These are phyloP conservation scores for Pseudocheirus occidentalis DNA, from an alignment of 2,797 vertebrate species.

Conservation along the genomic window DNA sequence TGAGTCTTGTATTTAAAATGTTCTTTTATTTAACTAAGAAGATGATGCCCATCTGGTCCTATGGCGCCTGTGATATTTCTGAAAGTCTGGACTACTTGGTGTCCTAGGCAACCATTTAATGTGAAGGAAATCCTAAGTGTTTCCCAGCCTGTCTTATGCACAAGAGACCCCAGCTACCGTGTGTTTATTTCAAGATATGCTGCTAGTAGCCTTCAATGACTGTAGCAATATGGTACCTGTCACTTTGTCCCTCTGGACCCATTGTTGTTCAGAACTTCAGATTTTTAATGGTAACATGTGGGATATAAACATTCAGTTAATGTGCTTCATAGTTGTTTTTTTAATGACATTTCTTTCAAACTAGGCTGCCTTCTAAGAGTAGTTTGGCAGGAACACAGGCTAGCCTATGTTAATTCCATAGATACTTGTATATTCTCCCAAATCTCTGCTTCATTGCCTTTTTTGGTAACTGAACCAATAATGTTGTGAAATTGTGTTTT, in stretches of 20 bases:
- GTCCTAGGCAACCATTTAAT: slow-evolving; percentile 86
- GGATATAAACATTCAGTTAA: slow-evolving; percentile 14
- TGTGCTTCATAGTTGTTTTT: neutral
- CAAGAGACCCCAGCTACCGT: slow-evolving; percentile 54
- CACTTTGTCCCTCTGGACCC: slow-evolving; percentile 52
- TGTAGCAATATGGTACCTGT: slow-evolving; percentile 63
- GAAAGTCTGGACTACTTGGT: slow-evolving; percentile 80
- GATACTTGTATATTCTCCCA: neutral
- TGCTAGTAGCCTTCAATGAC: slow-evolving; percentile 59
- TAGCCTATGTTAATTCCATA: slow-evolving; percentile 53
- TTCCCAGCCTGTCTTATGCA: slow-evolving; percentile 58
- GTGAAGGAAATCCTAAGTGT: slow-evolving; percentile 78
- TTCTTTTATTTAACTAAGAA: slow-evolving; percentile 76
- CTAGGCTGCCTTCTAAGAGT: neutral
- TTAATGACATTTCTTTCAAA: neutral
- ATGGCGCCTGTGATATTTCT: slow-evolving; percentile 82
- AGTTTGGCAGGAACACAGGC: neutral
- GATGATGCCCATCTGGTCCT: slow-evolving; percentile 76
- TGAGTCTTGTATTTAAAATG: slow-evolving; percentile 41
- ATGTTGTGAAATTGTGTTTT: neutral
- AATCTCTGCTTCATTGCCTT: neutral
- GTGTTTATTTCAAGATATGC: slow-evolving; percentile 48
- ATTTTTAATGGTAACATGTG: slow-evolving; percentile 35
- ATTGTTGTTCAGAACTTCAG: slow-evolving; percentile 29
- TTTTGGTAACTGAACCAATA: slow-evolving; percentile 33